A percentile compares a stretch with the other conserved stretches of the same genome.
Conservation (phyloP, 2,888 invertebrate genomes). For the Lepidocyrtinus sp. region DNA sequence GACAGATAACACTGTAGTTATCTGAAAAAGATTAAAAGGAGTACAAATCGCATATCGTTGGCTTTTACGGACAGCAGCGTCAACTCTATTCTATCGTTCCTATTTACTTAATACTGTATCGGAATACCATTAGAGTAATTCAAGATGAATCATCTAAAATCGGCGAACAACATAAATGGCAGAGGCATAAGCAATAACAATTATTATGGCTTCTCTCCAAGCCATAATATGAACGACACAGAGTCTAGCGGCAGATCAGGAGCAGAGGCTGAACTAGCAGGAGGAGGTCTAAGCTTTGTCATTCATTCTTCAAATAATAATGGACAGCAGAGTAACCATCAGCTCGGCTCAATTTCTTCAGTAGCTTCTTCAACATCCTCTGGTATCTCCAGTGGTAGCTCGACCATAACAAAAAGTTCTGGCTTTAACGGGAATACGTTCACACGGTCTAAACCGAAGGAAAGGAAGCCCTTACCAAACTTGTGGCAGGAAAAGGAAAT, state of each 20-base stretch:
- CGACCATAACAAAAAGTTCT: slow-evolving; percentile 44
- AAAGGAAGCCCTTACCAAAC: slow-evolving; percentile 35
- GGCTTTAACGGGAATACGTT: slow-evolving; percentile 46
- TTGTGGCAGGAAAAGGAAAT: slow-evolving; percentile 24
- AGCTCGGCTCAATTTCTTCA: slow-evolving; percentile 16
- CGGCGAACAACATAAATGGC: background rate
- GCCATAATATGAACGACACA: slow-evolving; percentile 3
- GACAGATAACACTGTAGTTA: no score
- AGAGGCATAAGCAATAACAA: slow-evolving; percentile 12
- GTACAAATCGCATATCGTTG: no score
- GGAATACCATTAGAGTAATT: slow-evolving; percentile 6
- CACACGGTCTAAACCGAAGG: slow-evolving; percentile 47
- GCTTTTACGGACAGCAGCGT: no score
- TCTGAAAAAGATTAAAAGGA: no score
- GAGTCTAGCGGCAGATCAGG: background rate
- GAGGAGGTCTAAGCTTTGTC: slow-evolving; percentile 37
- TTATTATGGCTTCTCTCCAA: slow-evolving; percentile 39
- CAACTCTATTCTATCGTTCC: background rate
- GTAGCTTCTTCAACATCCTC: slow-evolving; percentile 21
- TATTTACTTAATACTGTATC: slow-evolving; percentile 14
- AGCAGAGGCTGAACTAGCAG: slow-evolving; percentile 17
- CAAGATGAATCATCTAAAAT: slow-evolving; percentile 14
- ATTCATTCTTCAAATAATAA: slow-evolving; percentile 32
- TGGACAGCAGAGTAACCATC: background rate
- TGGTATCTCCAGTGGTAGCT: slow-evolving; percentile 44